A percentile compares a stretch with the other conserved stretches of the same genome.
phyloP scores from a whole-genome alignment of 2,113 vertebrate species.

The Crotophaga sulcirostris region DNA sequence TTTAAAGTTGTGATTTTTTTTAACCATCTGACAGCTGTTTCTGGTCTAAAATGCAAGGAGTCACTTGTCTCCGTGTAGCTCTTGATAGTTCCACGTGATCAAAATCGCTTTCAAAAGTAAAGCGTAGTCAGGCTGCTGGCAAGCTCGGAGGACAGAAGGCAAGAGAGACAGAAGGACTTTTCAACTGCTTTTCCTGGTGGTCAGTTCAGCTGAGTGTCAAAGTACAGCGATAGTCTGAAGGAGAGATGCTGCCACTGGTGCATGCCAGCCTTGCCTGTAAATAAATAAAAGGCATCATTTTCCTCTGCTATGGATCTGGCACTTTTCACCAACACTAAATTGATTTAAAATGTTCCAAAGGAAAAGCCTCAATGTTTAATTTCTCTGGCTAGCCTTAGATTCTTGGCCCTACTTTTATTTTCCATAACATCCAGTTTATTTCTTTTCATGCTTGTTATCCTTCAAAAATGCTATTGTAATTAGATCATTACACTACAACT shows the following conservation, averaged over 20 bases:
- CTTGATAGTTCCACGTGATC: neutral
- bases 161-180: conserved; percentile 48
- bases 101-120: conserved; percentile 15
- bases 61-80: neutral
- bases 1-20: neutral
- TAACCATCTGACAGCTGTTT: neutral
- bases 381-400: conserved; percentile 34
- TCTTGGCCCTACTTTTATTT: conserved; percentile 54
- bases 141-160: neutral
- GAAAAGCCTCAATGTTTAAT: conserved; percentile 56
- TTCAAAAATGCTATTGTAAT: conserved; percentile 51
- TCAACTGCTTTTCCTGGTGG: conserved; percentile 31
- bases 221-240: neutral
- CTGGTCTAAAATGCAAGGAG: neutral
- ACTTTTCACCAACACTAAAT: conserved; percentile 14
- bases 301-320: conserved; percentile 31
- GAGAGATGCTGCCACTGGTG: neutral
- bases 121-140: neutral
- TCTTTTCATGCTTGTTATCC: conserved; percentile 32
- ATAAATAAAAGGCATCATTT: conserved; percentile 57
- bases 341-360: conserved; percentile 55
- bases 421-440: conserved; percentile 39
- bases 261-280: neutral
- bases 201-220: conserved; percentile 31
- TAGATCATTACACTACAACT: conserved; percentile 37